Conservation (phyloP, 2,113 vertebrate genomes). For the Myocastor coypus region DNA sequence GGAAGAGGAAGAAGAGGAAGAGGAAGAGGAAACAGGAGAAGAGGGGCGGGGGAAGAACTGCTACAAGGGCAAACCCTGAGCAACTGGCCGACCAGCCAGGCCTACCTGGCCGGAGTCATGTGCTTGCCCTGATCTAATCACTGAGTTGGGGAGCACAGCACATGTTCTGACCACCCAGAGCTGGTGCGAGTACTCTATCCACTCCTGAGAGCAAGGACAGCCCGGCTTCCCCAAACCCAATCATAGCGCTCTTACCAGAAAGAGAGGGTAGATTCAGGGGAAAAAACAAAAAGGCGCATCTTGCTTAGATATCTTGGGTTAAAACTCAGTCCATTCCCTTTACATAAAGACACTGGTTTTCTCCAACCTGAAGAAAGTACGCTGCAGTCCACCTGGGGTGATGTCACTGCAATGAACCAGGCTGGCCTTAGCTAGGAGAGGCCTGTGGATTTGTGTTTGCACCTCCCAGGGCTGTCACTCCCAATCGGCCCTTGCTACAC, state of each 20-base stretch:
- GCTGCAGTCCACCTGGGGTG: not conserved
- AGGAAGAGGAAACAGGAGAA: not conserved
- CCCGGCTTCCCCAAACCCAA: not conserved
- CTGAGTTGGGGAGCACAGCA: not conserved
- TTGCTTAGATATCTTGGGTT: not conserved
- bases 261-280: not conserved
- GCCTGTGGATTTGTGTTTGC: not conserved
- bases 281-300: not conserved
- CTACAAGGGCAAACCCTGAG: not conserved
- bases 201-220: not conserved
- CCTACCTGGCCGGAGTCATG: not conserved
- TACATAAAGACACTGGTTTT: not conserved
- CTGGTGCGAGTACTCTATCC: not conserved
- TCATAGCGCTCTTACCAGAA: not conserved
- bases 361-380: not conserved
- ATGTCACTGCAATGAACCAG: not conserved
- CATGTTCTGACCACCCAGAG: not conserved
- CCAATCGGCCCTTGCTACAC: not conserved
- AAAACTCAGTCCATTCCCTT: not conserved
- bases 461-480: not conserved
- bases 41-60: too few relatives aligned
- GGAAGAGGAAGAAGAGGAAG: not conserved
- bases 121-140: not conserved
- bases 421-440: not conserved
- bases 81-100: not conserved